These are phyloP conservation scores for Drosophila murphyi DNA, from an alignment of 1,140 invertebrate genomes.

Conservation along the genomic window DNA sequence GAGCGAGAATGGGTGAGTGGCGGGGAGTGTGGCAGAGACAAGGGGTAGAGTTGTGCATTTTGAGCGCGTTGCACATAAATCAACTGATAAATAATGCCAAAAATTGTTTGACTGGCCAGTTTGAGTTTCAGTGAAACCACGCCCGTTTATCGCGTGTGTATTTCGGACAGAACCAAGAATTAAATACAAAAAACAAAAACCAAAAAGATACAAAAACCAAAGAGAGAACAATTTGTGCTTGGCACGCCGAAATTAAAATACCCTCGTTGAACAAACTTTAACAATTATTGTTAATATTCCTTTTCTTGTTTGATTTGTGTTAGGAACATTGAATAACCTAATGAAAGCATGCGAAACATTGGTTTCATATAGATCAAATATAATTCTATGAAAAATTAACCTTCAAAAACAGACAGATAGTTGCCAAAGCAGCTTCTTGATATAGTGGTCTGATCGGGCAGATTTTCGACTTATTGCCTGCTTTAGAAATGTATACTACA, in stretches of 20 bases:
- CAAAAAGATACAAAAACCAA: not conserved
- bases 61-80: constrained; percentile 56
- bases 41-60: constrained; percentile 28
- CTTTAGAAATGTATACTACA: too few relatives aligned
- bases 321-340: too few relatives aligned
- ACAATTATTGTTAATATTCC: too few relatives aligned
- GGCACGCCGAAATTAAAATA: not conserved
- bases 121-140: constrained; percentile 48
- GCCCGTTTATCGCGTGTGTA: constrained; percentile 71
- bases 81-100: constrained; percentile 73
- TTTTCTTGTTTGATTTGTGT: too few relatives aligned
- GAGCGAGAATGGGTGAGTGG: not conserved
- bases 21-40: too few relatives aligned
- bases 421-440: too few relatives aligned
- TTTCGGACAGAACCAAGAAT: not conserved
- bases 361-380: too few relatives aligned
- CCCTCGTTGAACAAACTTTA: not conserved
- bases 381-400: too few relatives aligned
- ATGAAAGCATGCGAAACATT: too few relatives aligned
- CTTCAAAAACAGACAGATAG: too few relatives aligned
- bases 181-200: not conserved
- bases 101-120: constrained; percentile 50
- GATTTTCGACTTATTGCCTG: too few relatives aligned
- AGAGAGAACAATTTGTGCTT: not conserved
- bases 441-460: too few relatives aligned